phyloP scores from a whole-genome alignment of 2,113 vertebrate genomes.

The Motacilla alba region DNA sequence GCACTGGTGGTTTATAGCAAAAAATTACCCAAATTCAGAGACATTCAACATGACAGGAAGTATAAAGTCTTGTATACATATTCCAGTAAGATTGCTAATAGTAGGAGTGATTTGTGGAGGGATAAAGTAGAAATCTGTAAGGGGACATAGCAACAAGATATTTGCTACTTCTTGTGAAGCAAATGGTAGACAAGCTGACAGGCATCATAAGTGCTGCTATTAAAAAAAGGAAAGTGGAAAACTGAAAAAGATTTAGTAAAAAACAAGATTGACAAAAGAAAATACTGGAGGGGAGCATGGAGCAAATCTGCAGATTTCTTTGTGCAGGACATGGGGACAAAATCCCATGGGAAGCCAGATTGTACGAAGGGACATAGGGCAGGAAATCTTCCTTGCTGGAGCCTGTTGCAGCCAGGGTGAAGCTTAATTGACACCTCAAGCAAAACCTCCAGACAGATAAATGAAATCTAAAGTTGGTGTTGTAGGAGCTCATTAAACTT shows the following conservation, averaged over 20 bases:
- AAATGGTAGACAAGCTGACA: not conserved
- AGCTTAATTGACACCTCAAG: not conserved
- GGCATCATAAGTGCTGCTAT: not conserved
- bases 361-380: rapidly evolving
- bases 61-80: not conserved
- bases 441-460: not conserved
- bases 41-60: not conserved
- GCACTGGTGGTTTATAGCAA: not conserved
- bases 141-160: not conserved
- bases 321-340: not conserved
- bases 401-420: not conserved
- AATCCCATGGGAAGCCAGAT: not conserved
- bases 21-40: not conserved
- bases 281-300: not conserved
- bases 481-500: not conserved
- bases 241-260: not conserved
- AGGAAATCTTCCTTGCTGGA: not conserved
- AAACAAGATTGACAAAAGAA: not conserved
- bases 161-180: not conserved
- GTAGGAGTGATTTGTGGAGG: not conserved
- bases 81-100: not conserved
- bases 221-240: not conserved
- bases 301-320: not conserved
- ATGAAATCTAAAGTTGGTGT: not conserved
- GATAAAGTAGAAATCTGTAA: not conserved